Evolutionary conservation across 2,113 vertebrate genomes (phyloP).

Genomic region (Speoplatyrhinus poulsoni): DNA sequence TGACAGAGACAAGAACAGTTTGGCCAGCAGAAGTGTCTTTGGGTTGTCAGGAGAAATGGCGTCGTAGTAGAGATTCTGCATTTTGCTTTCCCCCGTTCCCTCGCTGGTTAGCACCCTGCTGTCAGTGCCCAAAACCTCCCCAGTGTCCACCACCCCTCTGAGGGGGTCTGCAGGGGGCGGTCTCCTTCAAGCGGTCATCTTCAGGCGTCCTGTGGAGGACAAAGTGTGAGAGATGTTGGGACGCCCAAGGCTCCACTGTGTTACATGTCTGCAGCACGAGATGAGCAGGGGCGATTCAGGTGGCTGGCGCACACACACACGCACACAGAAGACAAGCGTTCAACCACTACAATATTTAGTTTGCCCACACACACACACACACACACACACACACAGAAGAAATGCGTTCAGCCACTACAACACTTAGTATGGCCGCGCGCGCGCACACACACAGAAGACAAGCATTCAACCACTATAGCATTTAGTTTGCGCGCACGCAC

Average conservation of each 20-base stretch:
- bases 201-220: conserved; percentile 71
- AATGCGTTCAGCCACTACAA: conserved; percentile 8
- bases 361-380: neutral
- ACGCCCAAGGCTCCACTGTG: neutral
- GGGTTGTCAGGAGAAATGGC: no score
- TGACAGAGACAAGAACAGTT: no score
- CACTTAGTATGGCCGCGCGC: neutral
- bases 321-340: neutral
- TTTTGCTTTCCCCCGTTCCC: neutral
- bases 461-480: conserved; percentile 15
- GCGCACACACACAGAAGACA: neutral
- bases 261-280: conserved; percentile 29
- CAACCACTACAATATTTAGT: conserved; percentile 8
- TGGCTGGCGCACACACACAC: conserved; percentile 5
- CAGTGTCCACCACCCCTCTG: neutral
- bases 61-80: no score
- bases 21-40: no score
- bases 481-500: neutral
- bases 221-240: neutral
- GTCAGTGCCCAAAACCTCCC: neutral
- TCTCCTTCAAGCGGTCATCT: conserved; percentile 67
- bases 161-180: neutral
- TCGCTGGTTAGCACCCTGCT: conserved; percentile 19
- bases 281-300: no score
- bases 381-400: neutral